Base-by-base conservation (phyloP, 1,140 invertebrate species). In the Aphidius gifuensis region DNA sequence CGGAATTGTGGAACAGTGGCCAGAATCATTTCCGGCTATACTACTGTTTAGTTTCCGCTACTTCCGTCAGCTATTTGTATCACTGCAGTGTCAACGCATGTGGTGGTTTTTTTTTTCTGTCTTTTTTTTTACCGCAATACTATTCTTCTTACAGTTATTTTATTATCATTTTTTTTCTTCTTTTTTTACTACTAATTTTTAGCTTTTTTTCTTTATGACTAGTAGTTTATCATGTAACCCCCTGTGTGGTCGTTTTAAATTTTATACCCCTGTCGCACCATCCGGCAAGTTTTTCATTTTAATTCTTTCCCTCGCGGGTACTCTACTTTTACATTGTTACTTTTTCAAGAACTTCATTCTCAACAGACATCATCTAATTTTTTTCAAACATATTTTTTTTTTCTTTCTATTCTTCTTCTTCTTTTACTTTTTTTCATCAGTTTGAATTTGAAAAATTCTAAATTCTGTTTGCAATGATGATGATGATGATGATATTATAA, bases 21-120 rank as follows among this genome's bases (percentile, higher is more conserved):
- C 67, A 63, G 67, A 69, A 67, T 74, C 70, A 77, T 77, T 75
- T 77, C 75, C 75, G 70, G 66, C 23, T 32, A 62, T 65, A 68
- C 70, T 62, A 70, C 71, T 70, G 70, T 76, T 73, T 74, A 77
- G 75, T 77, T 77, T 77, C 74, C 75, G 73, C 49, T 62, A 56
- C 65, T 66, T 76, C 72, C 74, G 71, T 60, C 63, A 51, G 60
- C 69, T 68, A 68, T 75, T 65, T 71, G 64, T 72, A 74, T 75
- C 70, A 73, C 64, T 66, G 62, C 60, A 61, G 47, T 51, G 58
- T 59, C 58, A 59, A 59, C 32, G 23, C 32, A 9, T 50, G 5
- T 43, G 43, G 39, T 21, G 16, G 38, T 54, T 54, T 38, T 54
- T 32, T 38, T 39, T 51, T 38, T 1, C 6, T 38, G 32, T 51